Base-by-base conservation (phyloP, 64 coral and sea anemone genomes). In the Trachythela sp. region DNA sequence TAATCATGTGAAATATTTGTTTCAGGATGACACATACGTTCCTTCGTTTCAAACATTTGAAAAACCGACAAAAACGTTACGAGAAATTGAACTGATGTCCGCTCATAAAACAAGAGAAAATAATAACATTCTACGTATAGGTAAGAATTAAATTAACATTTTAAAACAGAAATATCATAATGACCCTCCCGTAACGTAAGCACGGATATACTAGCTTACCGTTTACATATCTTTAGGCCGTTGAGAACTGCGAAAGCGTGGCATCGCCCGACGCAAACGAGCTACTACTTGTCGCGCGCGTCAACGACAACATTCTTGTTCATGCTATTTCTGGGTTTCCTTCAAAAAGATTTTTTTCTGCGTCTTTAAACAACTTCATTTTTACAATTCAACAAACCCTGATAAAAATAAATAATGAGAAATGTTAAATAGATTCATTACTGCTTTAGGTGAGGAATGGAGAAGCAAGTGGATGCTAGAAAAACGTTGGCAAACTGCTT, bases 61-160 rank as follows among this genome's bases (percentile, higher is more conserved):
- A 37, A 35, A 80, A 80, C 75, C 75, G 30, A 39, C 0, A 8
- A 35, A 39, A 35, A 37, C 75, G 8, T 39, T 80, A 2, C 13
- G 33, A 35, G 75, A 80, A 29, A 39, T 39, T 37, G 75, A 80
- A 80, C 34, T 80, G 15, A 15, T 37, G 30, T 37, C 37, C 7
- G 75, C 37, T 35, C 75, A 80, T 36, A 80, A 80, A 80, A 80
- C 75, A 29, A 35, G 37, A 37, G 75, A 80, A 37, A 37, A 80
- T 80, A 39, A 36, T 9, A 80, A 30, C 6, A 80, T 80, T 18
- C 75, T 80, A 17, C 31, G 75, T 17, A 80, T 80, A 36, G 37
- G 75, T 80, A 36, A 80, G 34, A 8, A 80, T 1, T 36, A 2
- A 2, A 80, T 15, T 80, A 0, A 37, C 75, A 13, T 36, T 35